phyloP scores from a whole-genome alignment of 1,140 invertebrate genomes.

The Drosophila asahinai region DNA sequence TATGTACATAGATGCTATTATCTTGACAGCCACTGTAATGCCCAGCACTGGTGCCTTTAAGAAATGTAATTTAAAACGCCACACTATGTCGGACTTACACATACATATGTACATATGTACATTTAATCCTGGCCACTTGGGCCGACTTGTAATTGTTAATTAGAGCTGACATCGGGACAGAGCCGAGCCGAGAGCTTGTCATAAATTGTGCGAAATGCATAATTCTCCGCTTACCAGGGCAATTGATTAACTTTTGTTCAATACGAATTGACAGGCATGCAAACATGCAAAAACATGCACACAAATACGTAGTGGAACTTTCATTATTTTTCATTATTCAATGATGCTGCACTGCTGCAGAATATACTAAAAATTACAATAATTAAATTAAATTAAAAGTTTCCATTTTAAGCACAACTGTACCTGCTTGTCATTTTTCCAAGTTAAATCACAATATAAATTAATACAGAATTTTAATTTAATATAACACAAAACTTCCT shows the following conservation, averaged over 20 bases:
- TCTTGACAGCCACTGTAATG: neutral
- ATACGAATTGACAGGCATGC: constrained; percentile 15
- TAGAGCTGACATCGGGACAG: constrained; percentile 32
- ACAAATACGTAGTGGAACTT: neutral
- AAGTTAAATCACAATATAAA: neutral
- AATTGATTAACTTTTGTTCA: constrained; percentile 32
- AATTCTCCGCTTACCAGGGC: constrained; percentile 22
- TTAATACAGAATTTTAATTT: neutral
- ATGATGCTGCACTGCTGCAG: neutral
- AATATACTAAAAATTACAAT: neutral
- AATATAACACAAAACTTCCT: neutral
- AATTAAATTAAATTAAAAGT: neutral
- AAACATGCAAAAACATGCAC: constrained; percentile 1
- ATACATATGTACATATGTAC: neutral
- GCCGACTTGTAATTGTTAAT: constrained; percentile 43
- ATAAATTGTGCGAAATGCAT: constrained; percentile 21
- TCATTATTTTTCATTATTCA: constrained; percentile 4
- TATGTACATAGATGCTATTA: neutral
- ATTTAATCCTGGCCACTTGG: constrained; percentile 28
- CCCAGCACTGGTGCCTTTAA: neutral
- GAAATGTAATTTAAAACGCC: constrained; percentile 28
- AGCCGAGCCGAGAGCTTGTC: constrained; percentile 4
- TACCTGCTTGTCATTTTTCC: neutral
- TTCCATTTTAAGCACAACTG: neutral
- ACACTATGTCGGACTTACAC: constrained; percentile 1